A percentile compares a stretch with the other conserved stretches of the same genome.
These are phyloP conservation scores for Sisyra terminalis DNA, from an alignment of 2,888 invertebrate genomes.

Conservation along the genomic window DNA sequence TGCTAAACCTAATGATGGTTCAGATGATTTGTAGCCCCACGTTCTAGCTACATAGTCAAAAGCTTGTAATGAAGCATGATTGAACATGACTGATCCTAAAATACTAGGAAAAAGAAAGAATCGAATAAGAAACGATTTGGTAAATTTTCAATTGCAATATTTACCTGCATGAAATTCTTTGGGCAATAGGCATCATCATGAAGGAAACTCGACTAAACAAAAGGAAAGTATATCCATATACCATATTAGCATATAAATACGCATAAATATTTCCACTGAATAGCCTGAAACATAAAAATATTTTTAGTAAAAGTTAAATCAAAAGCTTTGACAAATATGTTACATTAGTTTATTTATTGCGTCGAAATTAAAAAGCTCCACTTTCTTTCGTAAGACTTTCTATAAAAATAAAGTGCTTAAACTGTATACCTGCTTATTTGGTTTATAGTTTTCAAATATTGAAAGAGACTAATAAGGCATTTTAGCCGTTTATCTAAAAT, in stretches of 20 bases:
- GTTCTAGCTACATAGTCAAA: slow-evolving; percentile 17
- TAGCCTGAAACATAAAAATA: not conserved
- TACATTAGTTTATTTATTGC: too few relatives aligned
- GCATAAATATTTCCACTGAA: slow-evolving; percentile 1
- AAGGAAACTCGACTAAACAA: slow-evolving; percentile 16
- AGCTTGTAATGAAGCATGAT: slow-evolving; percentile 19
- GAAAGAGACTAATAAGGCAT: too few relatives aligned
- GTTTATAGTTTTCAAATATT: too few relatives aligned
- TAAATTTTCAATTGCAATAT: not conserved
- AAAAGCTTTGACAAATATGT: too few relatives aligned
- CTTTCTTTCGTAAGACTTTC: too few relatives aligned
- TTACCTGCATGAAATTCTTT: slow-evolving; percentile 2
- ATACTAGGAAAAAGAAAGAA: slow-evolving; percentile 17
- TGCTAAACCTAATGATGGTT: slow-evolving; percentile 14
- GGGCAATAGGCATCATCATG: slow-evolving; percentile 1
- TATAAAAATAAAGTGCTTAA: too few relatives aligned
- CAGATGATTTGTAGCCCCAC: slow-evolving; percentile 12
- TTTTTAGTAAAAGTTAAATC: too few relatives aligned
- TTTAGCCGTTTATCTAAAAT: too few relatives aligned
- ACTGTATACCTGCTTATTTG: too few relatives aligned
- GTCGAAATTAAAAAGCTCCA: too few relatives aligned
- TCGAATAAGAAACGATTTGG: not conserved
- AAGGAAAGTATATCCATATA: slow-evolving; percentile 16
- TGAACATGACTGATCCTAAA: slow-evolving; percentile 22
- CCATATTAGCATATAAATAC: slow-evolving; percentile 16